A percentile compares a stretch with the other conserved stretches of the same genome.
Evolutionary conservation across 2,113 vertebrate species (phyloP).

Genomic region (Dendrocopos noguchii): DNA sequence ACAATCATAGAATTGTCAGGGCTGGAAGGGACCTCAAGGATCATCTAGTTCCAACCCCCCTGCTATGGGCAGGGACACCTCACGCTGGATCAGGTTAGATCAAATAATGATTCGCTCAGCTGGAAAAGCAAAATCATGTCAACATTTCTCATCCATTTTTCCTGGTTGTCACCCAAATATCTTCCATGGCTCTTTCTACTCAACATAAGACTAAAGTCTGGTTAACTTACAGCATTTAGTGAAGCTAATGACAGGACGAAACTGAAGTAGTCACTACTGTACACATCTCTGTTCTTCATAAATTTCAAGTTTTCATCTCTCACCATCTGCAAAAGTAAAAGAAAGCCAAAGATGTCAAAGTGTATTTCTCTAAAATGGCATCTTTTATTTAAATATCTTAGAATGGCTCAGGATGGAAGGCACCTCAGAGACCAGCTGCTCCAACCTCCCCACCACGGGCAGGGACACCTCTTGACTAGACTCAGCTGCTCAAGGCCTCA

Average conservation of each 20-base stretch:
- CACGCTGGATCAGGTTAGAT: too few relatives aligned
- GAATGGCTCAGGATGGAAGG: too few relatives aligned
- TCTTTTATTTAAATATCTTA: neutral
- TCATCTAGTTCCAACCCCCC: too few relatives aligned
- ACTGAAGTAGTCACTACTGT: constrained; percentile 98
- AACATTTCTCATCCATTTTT: neutral
- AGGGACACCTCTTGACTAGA: too few relatives aligned
- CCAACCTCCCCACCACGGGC: too few relatives aligned
- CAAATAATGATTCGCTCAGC: neutral
- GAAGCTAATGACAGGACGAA: constrained; percentile 95
- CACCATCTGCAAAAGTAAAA: constrained; percentile 87
- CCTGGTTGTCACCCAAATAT: neutral
- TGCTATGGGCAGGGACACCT: too few relatives aligned
- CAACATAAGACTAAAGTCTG: neutral
- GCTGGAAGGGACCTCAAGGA: too few relatives aligned
- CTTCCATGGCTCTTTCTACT: neutral
- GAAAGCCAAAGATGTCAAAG: neutral
- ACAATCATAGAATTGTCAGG: too few relatives aligned
- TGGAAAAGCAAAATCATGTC: neutral
- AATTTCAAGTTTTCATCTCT: constrained; percentile 98
- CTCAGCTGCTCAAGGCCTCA: too few relatives aligned
- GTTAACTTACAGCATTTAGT: constrained; percentile 90
- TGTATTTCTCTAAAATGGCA: neutral
- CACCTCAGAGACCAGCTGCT: too few relatives aligned
- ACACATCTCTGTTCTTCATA: constrained; percentile 98